Evolutionary conservation across 2,113 vertebrate species (phyloP).

Genomic region (Oryctolagus cuniculus): mOryCun1.1 NC_091436.1:124287501-124288000

Average conservation of each 20-base stretch:
- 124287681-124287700: background rate
- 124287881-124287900: background rate
- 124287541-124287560: conserved; percentile 4
- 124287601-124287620: conserved; percentile 12
- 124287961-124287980: conserved; percentile 64
- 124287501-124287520: conserved; percentile 62
- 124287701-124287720: conserved; percentile 46
- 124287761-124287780: background rate
- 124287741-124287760: background rate
- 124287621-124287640: background rate
- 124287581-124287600: conserved; percentile 7
- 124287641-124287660: conserved; percentile 13
- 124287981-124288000: conserved; percentile 30
- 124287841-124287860: conserved; percentile 7
- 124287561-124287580: conserved; percentile 40
- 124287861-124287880: conserved; percentile 43
- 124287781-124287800: background rate
- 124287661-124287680: background rate
- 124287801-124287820: conserved; percentile 39
- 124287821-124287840: conserved; percentile 45
- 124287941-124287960: conserved; percentile 64
- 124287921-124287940: background rate
- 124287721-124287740: conserved; percentile 59
- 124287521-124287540: conserved; percentile 45
- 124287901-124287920: background rate